These are phyloP conservation scores for Coregonus suidteri DNA, from an alignment of 2,797 vertebrate species.

Conservation along the genomic window DNA sequence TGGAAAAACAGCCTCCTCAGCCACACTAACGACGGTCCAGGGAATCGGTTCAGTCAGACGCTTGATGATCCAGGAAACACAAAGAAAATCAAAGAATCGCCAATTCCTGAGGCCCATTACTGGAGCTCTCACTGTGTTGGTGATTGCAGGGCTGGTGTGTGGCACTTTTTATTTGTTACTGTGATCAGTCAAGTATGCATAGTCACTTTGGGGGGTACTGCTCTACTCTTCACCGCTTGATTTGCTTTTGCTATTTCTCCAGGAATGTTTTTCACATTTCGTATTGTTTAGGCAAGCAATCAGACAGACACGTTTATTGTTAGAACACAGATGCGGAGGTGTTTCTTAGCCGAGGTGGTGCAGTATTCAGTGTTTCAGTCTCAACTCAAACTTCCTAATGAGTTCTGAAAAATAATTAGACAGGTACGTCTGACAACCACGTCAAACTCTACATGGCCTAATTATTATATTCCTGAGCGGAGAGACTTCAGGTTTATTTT, in stretches of 20 bases:
- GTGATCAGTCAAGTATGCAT: neutral
- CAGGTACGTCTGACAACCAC: neutral
- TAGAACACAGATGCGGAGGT: neutral
- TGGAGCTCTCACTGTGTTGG: neutral
- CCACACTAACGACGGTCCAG: conserved; percentile 9
- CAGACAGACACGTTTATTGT: neutral
- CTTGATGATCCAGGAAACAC: conserved; percentile 2
- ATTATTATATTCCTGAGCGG: neutral
- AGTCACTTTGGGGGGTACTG: neutral
- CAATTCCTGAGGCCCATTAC: neutral
- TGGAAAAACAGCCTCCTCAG: neutral
- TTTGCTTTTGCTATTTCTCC: neutral
- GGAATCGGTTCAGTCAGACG: neutral
- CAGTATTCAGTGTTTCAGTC: conserved; percentile 2
- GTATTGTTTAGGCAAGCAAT: neutral
- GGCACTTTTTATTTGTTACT: neutral
- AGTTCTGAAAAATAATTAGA: neutral
- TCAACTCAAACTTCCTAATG: neutral
- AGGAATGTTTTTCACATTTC: neutral
- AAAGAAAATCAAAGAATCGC: neutral
- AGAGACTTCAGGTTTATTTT: neutral
- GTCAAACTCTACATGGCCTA: neutral
- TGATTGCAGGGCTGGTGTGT: neutral
- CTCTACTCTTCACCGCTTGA: neutral
- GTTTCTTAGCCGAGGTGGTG: neutral